Evolutionary conservation across 2,797 vertebrate species (phyloP), one percentile per base, ranked within the genome.

Genomic region (Champsocephalus esox): DNA sequence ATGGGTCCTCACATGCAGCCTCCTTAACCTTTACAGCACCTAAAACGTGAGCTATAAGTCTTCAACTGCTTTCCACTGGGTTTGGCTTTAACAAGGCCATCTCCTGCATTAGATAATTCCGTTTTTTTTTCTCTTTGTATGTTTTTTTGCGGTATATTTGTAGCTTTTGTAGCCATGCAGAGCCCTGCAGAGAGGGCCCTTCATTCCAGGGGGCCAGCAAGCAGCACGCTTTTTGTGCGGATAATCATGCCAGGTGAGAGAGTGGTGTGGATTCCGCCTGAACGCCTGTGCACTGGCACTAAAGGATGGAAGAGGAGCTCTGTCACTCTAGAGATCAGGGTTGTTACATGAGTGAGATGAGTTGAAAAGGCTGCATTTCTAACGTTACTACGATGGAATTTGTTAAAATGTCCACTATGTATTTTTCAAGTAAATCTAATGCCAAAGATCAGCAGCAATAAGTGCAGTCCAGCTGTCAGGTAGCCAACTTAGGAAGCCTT

Each of bases 131-230:
- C 45, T 74, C 68, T 88, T 68, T 83, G 69, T 87, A 38, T 82
- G 71, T 77, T 86, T 72, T 89, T 86, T 90, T 38, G 87, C 88
- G 5, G 77, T 92, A 87, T 93, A 92, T 89, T 90, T 68, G 65
- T 88, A 93, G 92, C 90, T 93, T 95, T 94, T 89, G 60, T 92
- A 93, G 96, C 96, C 97, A 98, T 98, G 98, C 97, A 96, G 93
- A 96, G 95, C 94, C 95, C 96, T 93, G 93, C 87, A 70, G 88
- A 93, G 93, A 94, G 89, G 94, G 94, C 93, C 96, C 95, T 93
- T 97, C 97, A 98, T 97, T 96, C 96, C 94, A 87, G 93, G 93
- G 93, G 93, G 86, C 83, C 93, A 94, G 93, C 87, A 92, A 92
- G 91, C 89, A 85, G 91, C 90, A 88, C 92, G 69, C 85, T 90